A percentile compares a stretch with the other conserved stretches of the same genome.
Conservation (phyloP, 53 echinoderm and acorn worm genomes). For the Crossaster papposus region DNA sequence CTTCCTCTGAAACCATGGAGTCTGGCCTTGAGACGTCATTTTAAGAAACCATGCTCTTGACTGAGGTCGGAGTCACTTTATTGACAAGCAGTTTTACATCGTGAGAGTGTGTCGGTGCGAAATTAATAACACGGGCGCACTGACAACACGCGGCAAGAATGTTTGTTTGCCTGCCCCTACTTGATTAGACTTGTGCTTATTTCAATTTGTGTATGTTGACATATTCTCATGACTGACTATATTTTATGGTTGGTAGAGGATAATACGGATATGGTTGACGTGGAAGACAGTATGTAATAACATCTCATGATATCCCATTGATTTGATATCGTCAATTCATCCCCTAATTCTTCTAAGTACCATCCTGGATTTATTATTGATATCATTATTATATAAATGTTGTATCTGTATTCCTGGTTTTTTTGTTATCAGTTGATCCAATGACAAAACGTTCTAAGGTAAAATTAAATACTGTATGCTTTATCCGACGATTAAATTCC, state of each 20-base stretch:
- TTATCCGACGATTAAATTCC: slow-evolving; percentile 4
- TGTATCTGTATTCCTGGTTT: too few relatives aligned
- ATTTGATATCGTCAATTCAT: too few relatives aligned
- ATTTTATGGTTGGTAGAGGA: too few relatives aligned
- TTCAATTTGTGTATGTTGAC: neutral
- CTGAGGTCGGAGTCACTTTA: slow-evolving; percentile 9
- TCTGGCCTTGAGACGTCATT: slow-evolving; percentile 25
- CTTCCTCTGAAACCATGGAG: slow-evolving; percentile 15
- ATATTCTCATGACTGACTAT: too few relatives aligned
- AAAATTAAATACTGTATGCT: neutral
- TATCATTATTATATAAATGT: too few relatives aligned
- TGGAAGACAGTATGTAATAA: too few relatives aligned
- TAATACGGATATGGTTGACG: too few relatives aligned
- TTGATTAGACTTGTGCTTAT: neutral
- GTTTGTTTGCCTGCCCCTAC: neutral
- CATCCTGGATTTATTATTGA: too few relatives aligned
- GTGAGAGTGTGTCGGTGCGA: neutral
- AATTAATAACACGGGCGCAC: neutral
- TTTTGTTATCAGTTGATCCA: neutral
- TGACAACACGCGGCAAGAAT: neutral
- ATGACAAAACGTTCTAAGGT: neutral
- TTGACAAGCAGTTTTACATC: slow-evolving; percentile 1
- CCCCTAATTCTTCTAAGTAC: too few relatives aligned
- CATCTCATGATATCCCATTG: too few relatives aligned
- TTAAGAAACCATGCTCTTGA: slow-evolving; percentile 43